Conservation (phyloP, 1,140 invertebrate species). For the Lineus longissimus region DNA sequence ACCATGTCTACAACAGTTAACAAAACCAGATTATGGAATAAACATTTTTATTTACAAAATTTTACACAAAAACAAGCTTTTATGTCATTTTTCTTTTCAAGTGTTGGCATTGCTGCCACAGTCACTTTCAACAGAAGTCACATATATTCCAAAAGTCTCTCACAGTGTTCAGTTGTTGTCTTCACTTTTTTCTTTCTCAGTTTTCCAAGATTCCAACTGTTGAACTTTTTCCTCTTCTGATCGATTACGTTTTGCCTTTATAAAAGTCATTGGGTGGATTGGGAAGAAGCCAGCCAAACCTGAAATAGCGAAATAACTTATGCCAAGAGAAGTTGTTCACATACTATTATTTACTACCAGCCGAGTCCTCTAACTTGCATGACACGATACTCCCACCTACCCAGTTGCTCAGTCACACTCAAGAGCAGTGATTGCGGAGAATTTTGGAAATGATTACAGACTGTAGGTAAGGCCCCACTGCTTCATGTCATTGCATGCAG, state of each 20-base stretch:
- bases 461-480: background rate
- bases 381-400: background rate
- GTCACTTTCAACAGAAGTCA: too few relatives aligned
- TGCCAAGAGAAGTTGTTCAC: background rate
- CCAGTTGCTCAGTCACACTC: background rate
- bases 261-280: conserved; percentile 33
- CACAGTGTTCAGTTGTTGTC: too few relatives aligned
- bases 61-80: too few relatives aligned
- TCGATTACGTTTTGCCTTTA: conserved; percentile 24
- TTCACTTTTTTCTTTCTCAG: too few relatives aligned
- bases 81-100: too few relatives aligned
- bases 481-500: background rate
- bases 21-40: too few relatives aligned
- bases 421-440: background rate
- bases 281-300: conserved; percentile 36
- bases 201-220: too few relatives aligned
- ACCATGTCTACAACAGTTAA: too few relatives aligned
- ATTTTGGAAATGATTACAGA: background rate
- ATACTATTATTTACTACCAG: background rate
- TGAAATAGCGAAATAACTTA: too few relatives aligned
- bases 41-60: too few relatives aligned
- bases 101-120: too few relatives aligned
- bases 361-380: background rate
- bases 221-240: conserved; percentile 4
- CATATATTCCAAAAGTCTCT: too few relatives aligned